These are phyloP conservation scores for Azorinus chamasolen DNA, from an alignment of 2,888 invertebrate genomes.

Conservation along the genomic window DNA sequence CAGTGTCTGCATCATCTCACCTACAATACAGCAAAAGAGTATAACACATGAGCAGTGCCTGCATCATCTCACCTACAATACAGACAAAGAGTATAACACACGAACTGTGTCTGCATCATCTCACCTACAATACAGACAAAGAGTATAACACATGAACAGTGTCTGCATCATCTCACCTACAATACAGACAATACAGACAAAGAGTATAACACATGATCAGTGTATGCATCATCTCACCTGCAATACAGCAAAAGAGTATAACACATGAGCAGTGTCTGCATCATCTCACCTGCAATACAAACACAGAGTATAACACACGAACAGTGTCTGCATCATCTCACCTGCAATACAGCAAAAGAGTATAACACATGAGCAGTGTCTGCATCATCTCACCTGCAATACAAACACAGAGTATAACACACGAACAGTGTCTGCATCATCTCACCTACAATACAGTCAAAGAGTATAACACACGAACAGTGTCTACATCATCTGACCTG, in stretches of 20 bases:
- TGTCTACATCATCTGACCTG: no score
- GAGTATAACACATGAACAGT: no score
- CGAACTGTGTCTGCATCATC: no score
- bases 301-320: background rate
- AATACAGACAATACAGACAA: no score
- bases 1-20: no score
- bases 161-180: constrained; percentile 14
- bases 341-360: constrained; percentile 18
- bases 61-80: no score
- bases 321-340: background rate
- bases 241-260: no score
- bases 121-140: constrained; percentile 19
- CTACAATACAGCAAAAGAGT: no score
- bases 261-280: constrained; percentile 27
- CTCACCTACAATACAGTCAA: constrained; percentile 19
- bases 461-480: background rate
- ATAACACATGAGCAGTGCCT: no score
- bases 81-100: no score
- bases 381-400: constrained; percentile 22
- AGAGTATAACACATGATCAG: no score
- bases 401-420: background rate
- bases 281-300: constrained; percentile 33
- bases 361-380: background rate
- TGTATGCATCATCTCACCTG: no score
- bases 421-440: background rate